Conservation (phyloP, 2,888 invertebrate genomes). For the Napeogenes sylphis region DNA sequence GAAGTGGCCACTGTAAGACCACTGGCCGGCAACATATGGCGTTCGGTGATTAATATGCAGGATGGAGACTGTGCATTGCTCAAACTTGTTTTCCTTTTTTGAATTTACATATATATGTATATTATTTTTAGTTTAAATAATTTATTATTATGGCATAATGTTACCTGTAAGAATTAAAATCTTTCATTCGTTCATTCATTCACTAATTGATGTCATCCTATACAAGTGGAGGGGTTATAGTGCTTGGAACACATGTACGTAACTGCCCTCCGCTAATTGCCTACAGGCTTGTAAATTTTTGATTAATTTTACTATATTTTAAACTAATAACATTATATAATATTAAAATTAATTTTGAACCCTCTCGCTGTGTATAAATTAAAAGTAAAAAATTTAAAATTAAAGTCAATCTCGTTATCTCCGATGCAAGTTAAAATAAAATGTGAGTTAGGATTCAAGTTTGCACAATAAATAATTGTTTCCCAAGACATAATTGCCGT, state of each 20-base stretch:
- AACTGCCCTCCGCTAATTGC: conserved; percentile 21
- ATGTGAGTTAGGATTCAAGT: conserved; percentile 75
- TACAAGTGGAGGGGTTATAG: neutral
- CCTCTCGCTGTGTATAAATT: too few species aligned
- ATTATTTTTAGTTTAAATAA: neutral
- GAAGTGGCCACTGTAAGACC: conserved; percentile 38
- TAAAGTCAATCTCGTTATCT: conserved; percentile 62
- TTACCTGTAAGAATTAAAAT: too few species aligned
- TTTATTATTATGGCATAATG: neutral
- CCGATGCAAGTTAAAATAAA: conserved; percentile 70
- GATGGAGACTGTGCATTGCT: conserved; percentile 49
- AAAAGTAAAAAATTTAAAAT: conserved; percentile 32
- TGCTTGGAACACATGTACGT: conserved; percentile 17
- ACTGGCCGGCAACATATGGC: conserved; percentile 53
- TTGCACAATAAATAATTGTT: conserved; percentile 78
- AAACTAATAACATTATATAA: neutral
- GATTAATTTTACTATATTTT: conserved; percentile 1
- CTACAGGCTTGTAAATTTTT: conserved; percentile 5
- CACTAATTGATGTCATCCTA: neutral
- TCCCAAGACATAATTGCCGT: conserved; percentile 75
- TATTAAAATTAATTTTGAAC: neutral
- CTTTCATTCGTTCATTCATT: too few species aligned
- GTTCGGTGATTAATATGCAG: conserved; percentile 71
- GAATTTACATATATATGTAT: conserved; percentile 20
- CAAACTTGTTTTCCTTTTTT: conserved; percentile 48